A percentile compares a stretch with the other conserved stretches of the same genome.
Conservation (phyloP, 2,113 vertebrate genomes). For the Pseudopodoces humilis region DNA sequence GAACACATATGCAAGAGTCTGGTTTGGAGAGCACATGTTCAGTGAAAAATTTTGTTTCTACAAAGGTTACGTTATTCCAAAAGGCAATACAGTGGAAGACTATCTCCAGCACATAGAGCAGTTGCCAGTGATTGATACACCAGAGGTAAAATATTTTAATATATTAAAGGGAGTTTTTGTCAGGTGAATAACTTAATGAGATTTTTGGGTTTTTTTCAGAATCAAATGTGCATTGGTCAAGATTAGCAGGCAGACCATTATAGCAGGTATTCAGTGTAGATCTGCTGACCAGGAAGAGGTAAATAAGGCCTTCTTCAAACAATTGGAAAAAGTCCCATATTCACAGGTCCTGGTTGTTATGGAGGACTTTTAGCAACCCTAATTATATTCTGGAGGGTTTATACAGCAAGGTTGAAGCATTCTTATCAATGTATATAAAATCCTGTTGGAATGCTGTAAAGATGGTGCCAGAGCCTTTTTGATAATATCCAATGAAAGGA, state of each 20-base stretch:
- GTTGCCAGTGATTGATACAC: constrained; percentile 78
- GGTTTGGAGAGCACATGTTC: constrained; percentile 84
- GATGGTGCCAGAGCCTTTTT: neutral
- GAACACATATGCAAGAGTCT: constrained; percentile 79
- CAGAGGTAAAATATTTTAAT: constrained; percentile 74
- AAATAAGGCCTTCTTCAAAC: neutral
- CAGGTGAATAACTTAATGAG: neutral
- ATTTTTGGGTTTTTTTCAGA: neutral
- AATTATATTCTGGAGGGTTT: neutral
- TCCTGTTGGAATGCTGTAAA: neutral
- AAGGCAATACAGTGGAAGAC: constrained; percentile 75
- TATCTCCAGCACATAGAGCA: constrained; percentile 80
- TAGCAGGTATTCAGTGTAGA: neutral
- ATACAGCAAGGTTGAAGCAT: neutral
- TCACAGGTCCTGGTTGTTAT: neutral
- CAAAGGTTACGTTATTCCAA: constrained; percentile 77
- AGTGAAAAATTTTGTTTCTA: constrained; percentile 80
- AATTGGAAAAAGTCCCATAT: neutral
- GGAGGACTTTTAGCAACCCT: neutral
- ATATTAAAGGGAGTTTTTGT: neutral
- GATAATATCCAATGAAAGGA: neutral
- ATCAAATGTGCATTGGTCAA: neutral
- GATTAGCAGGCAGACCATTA: neutral
- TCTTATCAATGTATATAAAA: neutral
- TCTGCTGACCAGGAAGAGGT: neutral